phyloP scores from a whole-genome alignment of 2,113 vertebrate species.

The Indicator indicator region DNA sequence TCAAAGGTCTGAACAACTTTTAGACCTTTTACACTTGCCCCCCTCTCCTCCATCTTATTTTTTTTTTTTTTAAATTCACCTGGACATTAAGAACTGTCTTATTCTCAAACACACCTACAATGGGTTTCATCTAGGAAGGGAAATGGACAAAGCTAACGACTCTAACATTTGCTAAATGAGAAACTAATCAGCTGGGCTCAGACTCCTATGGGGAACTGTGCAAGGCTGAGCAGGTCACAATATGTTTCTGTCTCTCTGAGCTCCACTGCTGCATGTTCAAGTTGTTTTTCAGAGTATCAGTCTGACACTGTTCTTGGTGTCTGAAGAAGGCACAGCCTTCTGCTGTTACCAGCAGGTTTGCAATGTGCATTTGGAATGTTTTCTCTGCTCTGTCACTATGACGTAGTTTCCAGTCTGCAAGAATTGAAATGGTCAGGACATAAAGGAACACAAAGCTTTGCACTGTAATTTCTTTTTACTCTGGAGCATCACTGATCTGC shows the following conservation, averaged over 20 bases:
- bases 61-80: neutral
- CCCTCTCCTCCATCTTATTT: neutral
- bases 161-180: neutral
- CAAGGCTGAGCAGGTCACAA: neutral
- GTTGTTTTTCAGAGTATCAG: neutral
- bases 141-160: neutral
- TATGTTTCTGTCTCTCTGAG: neutral
- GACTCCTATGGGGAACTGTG: neutral
- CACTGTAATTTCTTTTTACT: neutral
- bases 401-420: neutral
- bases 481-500: accelerated
- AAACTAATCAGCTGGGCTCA: neutral
- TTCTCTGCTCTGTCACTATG: neutral
- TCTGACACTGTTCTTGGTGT: neutral
- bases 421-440: neutral
- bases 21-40: too few species aligned
- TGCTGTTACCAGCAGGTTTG: neutral
- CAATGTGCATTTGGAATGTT: neutral
- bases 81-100: neutral
- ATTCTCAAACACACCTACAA: neutral
- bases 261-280: neutral
- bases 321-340: neutral
- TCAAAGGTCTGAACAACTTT: neutral
- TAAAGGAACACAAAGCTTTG: neutral
- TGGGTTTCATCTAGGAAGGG: neutral